Conservation (phyloP, 2,113 vertebrate genomes). For the Callipepla squamata region DNA sequence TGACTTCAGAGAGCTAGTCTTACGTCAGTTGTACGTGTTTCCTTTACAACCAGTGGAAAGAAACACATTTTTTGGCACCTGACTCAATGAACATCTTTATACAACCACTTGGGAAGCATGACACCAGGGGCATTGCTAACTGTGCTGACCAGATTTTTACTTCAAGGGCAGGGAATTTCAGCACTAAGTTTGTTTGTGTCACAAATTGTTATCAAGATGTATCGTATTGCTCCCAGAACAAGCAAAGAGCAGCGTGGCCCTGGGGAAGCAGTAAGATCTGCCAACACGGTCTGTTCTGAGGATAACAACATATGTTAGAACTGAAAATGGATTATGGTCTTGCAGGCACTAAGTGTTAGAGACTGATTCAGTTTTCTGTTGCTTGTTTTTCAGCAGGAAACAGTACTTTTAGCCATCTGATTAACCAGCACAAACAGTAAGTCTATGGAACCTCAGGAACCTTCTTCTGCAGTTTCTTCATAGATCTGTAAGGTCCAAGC, state of each 20-base stretch:
- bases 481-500: not conserved
- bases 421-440: not conserved
- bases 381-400: not conserved
- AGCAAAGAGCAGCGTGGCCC: fast-evolving
- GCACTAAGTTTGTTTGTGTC: too few relatives aligned
- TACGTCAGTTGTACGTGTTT: not conserved
- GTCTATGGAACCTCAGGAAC: not conserved
- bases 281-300: not conserved
- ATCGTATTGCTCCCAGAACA: not conserved
- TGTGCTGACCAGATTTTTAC: not conserved
- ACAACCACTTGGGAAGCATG: too few relatives aligned
- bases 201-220: not conserved
- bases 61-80: not conserved
- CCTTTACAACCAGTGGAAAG: not conserved
- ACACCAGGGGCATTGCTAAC: not conserved
- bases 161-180: not conserved
- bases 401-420: not conserved
- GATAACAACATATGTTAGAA: not conserved
- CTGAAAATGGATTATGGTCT: not conserved
- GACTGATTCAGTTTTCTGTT: conserved; percentile 1
- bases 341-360: not conserved
- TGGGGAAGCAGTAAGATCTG: not conserved
- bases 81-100: not conserved
- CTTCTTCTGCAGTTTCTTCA: not conserved
- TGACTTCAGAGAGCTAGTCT: not conserved